These are phyloP conservation scores for Gobio occitaniae DNA, from an alignment of 2,797 vertebrate species.

Conservation along the genomic window DNA sequence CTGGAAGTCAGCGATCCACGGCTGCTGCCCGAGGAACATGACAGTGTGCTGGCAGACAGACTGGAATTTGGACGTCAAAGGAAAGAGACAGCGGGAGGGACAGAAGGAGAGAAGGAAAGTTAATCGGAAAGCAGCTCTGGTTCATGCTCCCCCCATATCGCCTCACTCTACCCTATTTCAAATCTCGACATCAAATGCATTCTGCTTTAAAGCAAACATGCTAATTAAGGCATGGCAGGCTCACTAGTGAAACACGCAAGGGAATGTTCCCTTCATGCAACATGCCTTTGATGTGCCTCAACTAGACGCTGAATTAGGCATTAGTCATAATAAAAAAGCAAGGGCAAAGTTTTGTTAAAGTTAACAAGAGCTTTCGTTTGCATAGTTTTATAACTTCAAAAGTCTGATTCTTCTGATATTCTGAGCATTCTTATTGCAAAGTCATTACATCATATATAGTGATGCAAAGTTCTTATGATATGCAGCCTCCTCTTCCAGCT, in stretches of 20 bases:
- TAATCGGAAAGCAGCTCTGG: slow-evolving; percentile 12
- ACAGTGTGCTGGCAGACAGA: slow-evolving; percentile 94
- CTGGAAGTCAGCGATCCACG: slow-evolving; percentile 92
- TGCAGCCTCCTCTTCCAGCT: neutral
- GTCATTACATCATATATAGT: slow-evolving; percentile 41
- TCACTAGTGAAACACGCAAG: slow-evolving; percentile 53
- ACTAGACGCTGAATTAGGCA: slow-evolving; percentile 41
- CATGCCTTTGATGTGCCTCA: slow-evolving; percentile 57
- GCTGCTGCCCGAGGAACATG: slow-evolving; percentile 96
- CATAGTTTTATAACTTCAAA: slow-evolving; percentile 21
- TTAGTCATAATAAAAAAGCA: slow-evolving; percentile 36
- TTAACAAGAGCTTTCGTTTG: neutral
- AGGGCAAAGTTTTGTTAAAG: slow-evolving; percentile 26
- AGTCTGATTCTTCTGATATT: neutral
- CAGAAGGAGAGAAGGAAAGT: neutral
- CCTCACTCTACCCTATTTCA: slow-evolving; percentile 6
- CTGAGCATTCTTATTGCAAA: slow-evolving; percentile 31
- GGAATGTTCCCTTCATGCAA: slow-evolving; percentile 6
- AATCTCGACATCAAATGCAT: slow-evolving; percentile 37
- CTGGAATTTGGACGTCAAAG: slow-evolving; percentile 67
- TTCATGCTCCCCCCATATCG: neutral
- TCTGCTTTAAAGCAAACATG: slow-evolving; percentile 51
- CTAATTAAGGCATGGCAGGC: slow-evolving; percentile 61
- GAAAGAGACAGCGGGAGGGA: slow-evolving; percentile 5
- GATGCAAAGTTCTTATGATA: neutral